These are phyloP conservation scores for Ophthalmolycus amberensis DNA, from an alignment of 2,113 vertebrate genomes.

Conservation along the genomic window DNA sequence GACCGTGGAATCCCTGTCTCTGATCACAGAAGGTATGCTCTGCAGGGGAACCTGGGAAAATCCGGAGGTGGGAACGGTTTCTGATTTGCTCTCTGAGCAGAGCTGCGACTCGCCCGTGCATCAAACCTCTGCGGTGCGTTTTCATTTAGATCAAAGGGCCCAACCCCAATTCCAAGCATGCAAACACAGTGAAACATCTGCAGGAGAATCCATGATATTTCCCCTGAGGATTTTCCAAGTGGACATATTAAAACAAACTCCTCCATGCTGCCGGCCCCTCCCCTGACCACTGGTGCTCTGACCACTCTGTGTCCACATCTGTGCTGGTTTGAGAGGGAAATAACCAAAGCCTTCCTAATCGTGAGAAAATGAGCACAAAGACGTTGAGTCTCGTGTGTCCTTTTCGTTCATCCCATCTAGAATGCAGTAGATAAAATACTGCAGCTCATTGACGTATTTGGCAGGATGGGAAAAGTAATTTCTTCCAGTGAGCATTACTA, in stretches of 20 bases:
- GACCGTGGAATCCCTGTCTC: conserved; percentile 66
- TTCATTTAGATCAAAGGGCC: conserved; percentile 77
- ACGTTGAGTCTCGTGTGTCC: not conserved
- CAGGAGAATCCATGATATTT: conserved; percentile 64
- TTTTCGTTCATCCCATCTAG: not conserved
- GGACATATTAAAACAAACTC: conserved; percentile 74
- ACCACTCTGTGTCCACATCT: conserved; percentile 66
- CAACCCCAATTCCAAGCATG: conserved; percentile 74
- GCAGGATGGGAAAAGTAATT: not conserved
- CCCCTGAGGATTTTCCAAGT: conserved; percentile 65
- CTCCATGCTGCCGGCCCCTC: conserved; percentile 56
- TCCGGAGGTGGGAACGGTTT: conserved; percentile 53
- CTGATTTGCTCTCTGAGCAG: conserved; percentile 46
- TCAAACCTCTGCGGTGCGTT: conserved; percentile 70
- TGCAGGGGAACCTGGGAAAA: conserved; percentile 73
- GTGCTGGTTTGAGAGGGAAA: conserved; percentile 48
- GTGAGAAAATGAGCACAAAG: conserved; percentile 37
- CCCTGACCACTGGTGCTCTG: conserved; percentile 67
- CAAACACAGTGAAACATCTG: conserved; percentile 75
- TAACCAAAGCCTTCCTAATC: conserved; percentile 36
- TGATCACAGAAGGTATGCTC: conserved; percentile 74
- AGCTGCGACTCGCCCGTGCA: conserved; percentile 37
- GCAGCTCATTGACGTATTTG: conserved; percentile 21
- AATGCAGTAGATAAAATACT: conserved; percentile 6
- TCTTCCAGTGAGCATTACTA: conserved; percentile 6